Evolutionary conservation across 2,888 invertebrate species (phyloP).

Genomic region (Drosophila helvetica): DNA sequence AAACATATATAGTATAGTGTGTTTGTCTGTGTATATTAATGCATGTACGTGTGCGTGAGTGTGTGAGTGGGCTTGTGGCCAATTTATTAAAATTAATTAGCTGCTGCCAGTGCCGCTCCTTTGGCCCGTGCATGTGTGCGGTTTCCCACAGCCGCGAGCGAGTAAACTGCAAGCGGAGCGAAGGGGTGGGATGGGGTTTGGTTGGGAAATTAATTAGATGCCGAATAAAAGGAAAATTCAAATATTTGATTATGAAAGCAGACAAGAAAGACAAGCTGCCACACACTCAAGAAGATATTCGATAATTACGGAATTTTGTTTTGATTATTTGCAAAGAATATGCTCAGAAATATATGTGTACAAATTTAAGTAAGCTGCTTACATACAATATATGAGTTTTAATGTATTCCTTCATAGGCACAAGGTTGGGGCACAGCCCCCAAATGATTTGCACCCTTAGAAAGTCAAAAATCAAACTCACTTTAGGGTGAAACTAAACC

Average conservation of each 20-base stretch:
- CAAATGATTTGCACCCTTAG: background rate
- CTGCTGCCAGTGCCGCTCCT: constrained; percentile 10
- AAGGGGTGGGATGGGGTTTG: background rate
- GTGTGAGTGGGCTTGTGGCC: constrained; percentile 58
- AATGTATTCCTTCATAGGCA: background rate
- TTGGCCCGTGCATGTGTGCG: constrained; percentile 59
- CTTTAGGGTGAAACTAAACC: constrained; percentile 38
- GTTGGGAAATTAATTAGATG: constrained; percentile 31
- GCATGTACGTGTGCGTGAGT: constrained; percentile 20
- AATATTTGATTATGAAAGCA: constrained; percentile 35
- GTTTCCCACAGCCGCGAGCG: constrained; percentile 52
- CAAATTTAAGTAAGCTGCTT: no score
- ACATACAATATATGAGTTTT: background rate
- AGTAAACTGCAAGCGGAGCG: constrained; percentile 49
- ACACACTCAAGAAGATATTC: background rate
- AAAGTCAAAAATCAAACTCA: constrained; percentile 27
- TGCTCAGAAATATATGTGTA: no score
- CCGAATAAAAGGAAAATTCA: constrained; percentile 25
- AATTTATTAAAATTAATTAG: constrained; percentile 81
- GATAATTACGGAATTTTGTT: no score
- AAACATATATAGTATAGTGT: constrained; percentile 4
- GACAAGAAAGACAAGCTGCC: constrained; percentile 6
- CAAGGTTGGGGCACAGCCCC: no score
- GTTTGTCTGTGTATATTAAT: background rate
- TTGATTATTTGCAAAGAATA: no score